Percentiles rank a stretch among this genome's conserved stretches.
These are phyloP conservation scores for Drosophila orena DNA, from an alignment of 1,140 invertebrate species.

Conservation along the genomic window DNA sequence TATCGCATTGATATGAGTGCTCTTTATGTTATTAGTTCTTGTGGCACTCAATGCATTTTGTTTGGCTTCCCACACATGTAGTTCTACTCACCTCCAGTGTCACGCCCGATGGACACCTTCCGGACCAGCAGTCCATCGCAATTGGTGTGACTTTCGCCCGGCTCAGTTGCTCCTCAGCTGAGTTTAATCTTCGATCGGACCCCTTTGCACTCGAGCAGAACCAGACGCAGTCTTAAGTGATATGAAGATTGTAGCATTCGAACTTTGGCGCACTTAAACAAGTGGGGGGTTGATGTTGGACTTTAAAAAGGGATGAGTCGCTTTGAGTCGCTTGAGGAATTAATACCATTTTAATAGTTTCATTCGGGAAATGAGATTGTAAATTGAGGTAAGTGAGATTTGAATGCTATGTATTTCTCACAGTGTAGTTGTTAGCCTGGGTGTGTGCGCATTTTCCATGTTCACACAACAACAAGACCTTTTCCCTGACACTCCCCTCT, in stretches of 20 bases:
- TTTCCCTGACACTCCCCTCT: constrained; percentile 5
- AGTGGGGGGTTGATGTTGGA: too few relatives aligned
- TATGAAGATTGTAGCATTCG: constrained; percentile 19
- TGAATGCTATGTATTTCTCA: not conserved
- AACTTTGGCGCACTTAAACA: constrained; percentile 5
- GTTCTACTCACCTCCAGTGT: constrained; percentile 4
- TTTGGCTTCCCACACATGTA: not conserved
- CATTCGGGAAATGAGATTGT: too few relatives aligned
- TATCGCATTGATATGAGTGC: constrained; percentile 14
- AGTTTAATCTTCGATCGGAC: not conserved
- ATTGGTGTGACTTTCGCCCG: constrained; percentile 23
- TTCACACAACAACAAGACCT: constrained; percentile 22
- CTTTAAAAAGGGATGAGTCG: too few relatives aligned
- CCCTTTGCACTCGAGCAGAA: constrained; percentile 33
- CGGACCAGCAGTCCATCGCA: constrained; percentile 7
- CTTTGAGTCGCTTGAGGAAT: too few relatives aligned
- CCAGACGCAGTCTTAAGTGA: constrained; percentile 16
- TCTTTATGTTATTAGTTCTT: constrained; percentile 24
- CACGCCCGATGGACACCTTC: constrained; percentile 16
- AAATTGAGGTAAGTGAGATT: not conserved
- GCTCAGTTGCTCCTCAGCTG: not conserved
- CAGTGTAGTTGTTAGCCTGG: constrained; percentile 2
- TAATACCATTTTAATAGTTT: too few relatives aligned
- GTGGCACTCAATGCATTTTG: not conserved
- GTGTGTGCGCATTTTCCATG: constrained; percentile 33